These are phyloP conservation scores for Thunnus thynnus DNA, from an alignment of 2,113 vertebrate genomes.

Conservation along the genomic window DNA sequence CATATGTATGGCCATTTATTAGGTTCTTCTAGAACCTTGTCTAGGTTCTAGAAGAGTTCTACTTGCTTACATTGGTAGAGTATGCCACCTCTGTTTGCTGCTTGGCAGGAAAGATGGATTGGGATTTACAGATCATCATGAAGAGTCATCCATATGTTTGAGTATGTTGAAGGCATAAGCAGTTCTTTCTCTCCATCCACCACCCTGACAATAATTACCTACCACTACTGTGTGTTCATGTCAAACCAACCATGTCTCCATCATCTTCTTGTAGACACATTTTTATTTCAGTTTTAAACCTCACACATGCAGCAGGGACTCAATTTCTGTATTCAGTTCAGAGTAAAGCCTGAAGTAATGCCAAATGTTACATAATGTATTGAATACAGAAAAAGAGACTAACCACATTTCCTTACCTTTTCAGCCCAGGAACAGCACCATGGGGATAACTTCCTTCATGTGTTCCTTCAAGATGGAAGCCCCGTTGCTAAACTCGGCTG, in stretches of 20 bases:
- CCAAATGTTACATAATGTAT: slow-evolving; percentile 2
- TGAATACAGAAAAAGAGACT: not conserved
- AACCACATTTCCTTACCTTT: slow-evolving; percentile 60
- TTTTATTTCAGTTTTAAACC: slow-evolving; percentile 3
- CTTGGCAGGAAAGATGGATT: not conserved
- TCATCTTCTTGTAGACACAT: not conserved
- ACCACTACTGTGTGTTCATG: not conserved
- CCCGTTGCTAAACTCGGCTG: slow-evolving; percentile 85
- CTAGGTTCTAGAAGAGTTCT: not conserved
- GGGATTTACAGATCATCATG: slow-evolving; percentile 8
- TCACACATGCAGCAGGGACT: not conserved
- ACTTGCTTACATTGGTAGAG: not conserved
- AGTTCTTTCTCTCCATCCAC: not conserved
- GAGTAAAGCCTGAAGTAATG: not conserved
- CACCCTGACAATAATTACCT: not conserved
- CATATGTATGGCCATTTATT: slow-evolving; percentile 22
- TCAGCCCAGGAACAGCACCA: slow-evolving; percentile 86
- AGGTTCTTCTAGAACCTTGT: not conserved
- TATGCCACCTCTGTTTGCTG: slow-evolving; percentile 5
- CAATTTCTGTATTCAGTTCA: not conserved
- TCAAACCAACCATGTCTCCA: not conserved
- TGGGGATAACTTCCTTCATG: slow-evolving; percentile 87
- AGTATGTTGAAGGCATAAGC: not conserved
- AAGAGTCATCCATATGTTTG: not conserved
- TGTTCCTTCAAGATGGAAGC: slow-evolving; percentile 89